Base-by-base conservation (phyloP, 2,888 invertebrate species). In the Eupithecia vulgata region DNA sequence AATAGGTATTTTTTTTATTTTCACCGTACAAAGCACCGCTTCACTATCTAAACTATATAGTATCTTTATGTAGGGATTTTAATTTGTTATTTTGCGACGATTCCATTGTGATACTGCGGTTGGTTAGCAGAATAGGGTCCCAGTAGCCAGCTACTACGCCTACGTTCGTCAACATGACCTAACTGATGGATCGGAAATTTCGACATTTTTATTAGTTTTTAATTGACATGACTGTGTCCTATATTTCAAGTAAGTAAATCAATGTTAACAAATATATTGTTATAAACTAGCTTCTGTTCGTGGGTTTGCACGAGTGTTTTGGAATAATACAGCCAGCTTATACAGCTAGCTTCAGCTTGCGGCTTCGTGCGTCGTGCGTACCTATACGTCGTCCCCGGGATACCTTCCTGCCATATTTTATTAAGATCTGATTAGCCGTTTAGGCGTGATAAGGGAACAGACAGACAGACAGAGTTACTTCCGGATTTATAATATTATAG, bases 221-320 rank as follows among this genome's bases (percentile, higher is more conserved):
- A n/a, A n/a, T n/a, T n/a, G 42, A 74, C 45, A 62, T 61, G n/a
- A n/a, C n/a, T n/a, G 17, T 71, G 74, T 62, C 74, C 74, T 71
- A 61, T 72, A 72, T 72, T 8, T 57, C 25, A 68, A 68, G 40
- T 30, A 68, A 68, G 40, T 30, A 64, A 61, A 66, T 57, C 37
- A 48, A 48, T 8, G 5, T 57, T 57, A 25, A 59, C 25, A 59
- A 13, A 30, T 12, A 8, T 6, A 3, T 30, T 5, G 13, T n/a
- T 3, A 30, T 30, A 48, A 48, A 48, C 0, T 3, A n/a, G 6
- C 8, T n/a, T 0, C 12, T 45, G 42, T 0, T 0, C 15, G 15
- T 15, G 15, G 40, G 40, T 42, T 13, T n/a, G n/a, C 40, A 15
- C 40, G 4, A 5, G 40, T 4, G 13, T 42, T 42, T 42, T 42